Evolutionary conservation across 1,140 invertebrate species (phyloP), one percentile per base, ranked within the genome.

Genomic region (Drosophila tropicalis): DNA sequence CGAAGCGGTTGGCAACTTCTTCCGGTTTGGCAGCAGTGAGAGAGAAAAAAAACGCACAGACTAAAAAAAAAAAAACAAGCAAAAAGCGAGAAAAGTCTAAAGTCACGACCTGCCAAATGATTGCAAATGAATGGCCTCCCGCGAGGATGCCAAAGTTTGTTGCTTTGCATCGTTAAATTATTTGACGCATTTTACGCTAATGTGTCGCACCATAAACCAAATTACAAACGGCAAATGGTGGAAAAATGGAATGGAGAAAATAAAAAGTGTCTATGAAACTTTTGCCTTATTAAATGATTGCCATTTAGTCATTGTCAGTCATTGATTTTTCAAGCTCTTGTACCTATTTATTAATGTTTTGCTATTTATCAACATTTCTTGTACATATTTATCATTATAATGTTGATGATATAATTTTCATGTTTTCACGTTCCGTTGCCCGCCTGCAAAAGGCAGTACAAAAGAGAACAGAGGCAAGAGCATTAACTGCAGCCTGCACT

Each of bases 111-210:
- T 82, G 77, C 74, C 84, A 89, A 89, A 89, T 89, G 80, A 84
- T 89, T 89, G 80, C 84, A 89, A 89, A 89, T 89, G 85, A 89
- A 90, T 81, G 81, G 83, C 56, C 66, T 56, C 76, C 72, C 72
- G 41, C 72, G 71, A 70, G 74, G 62, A 61, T 75, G 75, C 17
- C 44, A 54, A 22, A 44, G 47, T 56, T 71, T 54, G 64, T 54
- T 25, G 81, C 74, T 83, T 79, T 81, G 85, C 81, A 78, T 89
- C 84, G 82, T 90, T 89, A 89, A 89, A 89, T 89, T 89, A 83
- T 89, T 89, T 89, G 77, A 69, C 74, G 69, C 77, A 74, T 81
- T 89, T 51, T 90, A 70, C 62, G 69, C 85, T 89, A 89, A 89
- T 89, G 84, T 84, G 77, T 80, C 80, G 70, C 73, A 70, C 63